Evolutionary conservation across 2,113 vertebrate genomes (phyloP), one percentile per base, ranked within the genome.

Genomic region (Myxocyprinus asiaticus): DNA sequence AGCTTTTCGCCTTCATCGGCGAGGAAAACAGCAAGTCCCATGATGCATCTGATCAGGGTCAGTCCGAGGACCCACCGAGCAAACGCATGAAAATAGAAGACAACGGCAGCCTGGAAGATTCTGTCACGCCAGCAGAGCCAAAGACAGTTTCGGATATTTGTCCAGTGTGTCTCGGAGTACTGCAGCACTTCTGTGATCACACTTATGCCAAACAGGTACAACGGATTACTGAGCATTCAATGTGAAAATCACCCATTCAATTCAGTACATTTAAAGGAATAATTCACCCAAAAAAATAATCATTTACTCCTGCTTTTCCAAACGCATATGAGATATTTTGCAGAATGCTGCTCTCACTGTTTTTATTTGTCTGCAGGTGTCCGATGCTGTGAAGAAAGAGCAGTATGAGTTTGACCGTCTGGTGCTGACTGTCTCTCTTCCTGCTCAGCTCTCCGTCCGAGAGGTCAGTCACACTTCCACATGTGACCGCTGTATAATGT

Each of bases 381-480:
- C 94, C 9, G 92, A 94, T 12, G 90, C 92, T 4, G 94, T 98
- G 80, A 93, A 90, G 64, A 87, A 91, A 0, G 88, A 94, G 48
- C 90, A 92, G 44, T 98, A 95, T 70, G 91, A 96, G 89, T 96
- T 97, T 64, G 95, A 92, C 79, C 93, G 90, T 51, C 90, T 99
- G 88, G 92, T 98, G 4, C 89, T 99, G 87, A 97, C 97, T 0
- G 93, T 98, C 12, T 99, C 98, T 4, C 92, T 98, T 1, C 97
- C 98, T 2, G 93, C 96, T 56, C 98, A 99, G 90, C 92, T 98
- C 42, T 96, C 94, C 51, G 96, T 99, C 75, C 94, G 98, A 83
- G 97, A 99, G 96, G 98, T 98, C 83, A 90, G 94, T 82, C 2
- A 6, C 11, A 22, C 11, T 3, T 7, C 12, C 3, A 48, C n/a